Conservation (phyloP, 2,888 invertebrate species). For the Eupithecia subumbrata region DNA sequence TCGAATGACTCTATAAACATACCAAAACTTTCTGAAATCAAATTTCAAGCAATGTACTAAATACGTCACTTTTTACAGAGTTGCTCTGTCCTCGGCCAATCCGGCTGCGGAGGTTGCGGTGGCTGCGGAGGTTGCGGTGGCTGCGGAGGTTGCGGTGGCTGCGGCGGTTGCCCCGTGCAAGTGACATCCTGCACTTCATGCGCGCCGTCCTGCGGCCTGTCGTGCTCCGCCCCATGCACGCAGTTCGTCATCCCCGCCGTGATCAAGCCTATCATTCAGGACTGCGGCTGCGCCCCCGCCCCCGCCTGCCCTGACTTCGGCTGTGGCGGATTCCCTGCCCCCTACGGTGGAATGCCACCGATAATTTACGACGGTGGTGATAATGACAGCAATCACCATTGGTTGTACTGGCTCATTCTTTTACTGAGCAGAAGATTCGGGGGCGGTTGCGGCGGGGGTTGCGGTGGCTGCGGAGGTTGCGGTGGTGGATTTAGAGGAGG, state of each 20-base stretch:
- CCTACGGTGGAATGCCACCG: slow-evolving; percentile 50
- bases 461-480: slow-evolving; percentile 35
- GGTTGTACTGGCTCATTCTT: slow-evolving; percentile 62
- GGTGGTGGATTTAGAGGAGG: slow-evolving; percentile 29
- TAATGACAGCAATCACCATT: slow-evolving; percentile 48
- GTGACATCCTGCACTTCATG: slow-evolving; percentile 25
- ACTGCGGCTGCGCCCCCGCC: slow-evolving; percentile 20
- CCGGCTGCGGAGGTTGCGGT: neutral
- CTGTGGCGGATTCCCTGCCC: slow-evolving; percentile 30
- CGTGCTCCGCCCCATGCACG: slow-evolving; percentile 37
- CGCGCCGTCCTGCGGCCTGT: slow-evolving; percentile 27
- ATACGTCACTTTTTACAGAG: slow-evolving; percentile 35
- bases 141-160: neutral
- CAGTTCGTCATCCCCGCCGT: slow-evolving; percentile 63
- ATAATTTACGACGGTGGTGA: slow-evolving; percentile 53
- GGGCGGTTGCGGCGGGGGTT: slow-evolving; percentile 38
- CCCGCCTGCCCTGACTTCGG: slow-evolving; percentile 21
- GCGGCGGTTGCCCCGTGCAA: slow-evolving; percentile 14
- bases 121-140: slow-evolving; percentile 1
- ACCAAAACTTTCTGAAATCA: neutral
- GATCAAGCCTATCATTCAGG: slow-evolving; percentile 56
- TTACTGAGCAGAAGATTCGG: slow-evolving; percentile 50
- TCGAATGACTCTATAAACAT: neutral
- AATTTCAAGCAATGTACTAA: neutral
- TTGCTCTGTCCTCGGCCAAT: slow-evolving; percentile 35